Base-by-base conservation (phyloP, 2,113 vertebrate genomes). In the Apaloderma vittatum region DNA sequence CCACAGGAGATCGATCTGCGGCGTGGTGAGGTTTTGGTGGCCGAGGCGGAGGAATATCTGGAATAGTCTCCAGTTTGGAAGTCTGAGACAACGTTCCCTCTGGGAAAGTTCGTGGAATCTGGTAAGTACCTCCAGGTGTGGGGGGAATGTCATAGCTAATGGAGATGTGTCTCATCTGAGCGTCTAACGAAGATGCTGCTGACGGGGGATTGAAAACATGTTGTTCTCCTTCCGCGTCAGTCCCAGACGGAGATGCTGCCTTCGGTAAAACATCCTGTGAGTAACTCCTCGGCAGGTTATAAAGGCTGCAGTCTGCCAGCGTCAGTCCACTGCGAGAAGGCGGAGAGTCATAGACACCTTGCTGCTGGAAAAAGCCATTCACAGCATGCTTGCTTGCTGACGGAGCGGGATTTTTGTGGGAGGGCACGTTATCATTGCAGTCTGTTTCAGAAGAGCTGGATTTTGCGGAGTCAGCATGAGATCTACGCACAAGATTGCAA, bases 131-230 rank as follows among this genome's bases (percentile, higher is more conserved):
- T 54, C 99, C 99, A 4, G 99, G 99, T 4, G 99, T 98, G 37
- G 99, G 98, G 29, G 99, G 99, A 98, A 99, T 99, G 97, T 99
- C 99, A 2, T 99, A 99, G 97, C 99, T 99, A 82, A 99, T 93
- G 59, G 99, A 99, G 67, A 99, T 93, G 74, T 99, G 99, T 83
- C 99, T 98, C 97, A 99, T 92, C 84, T 99, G 99, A 3, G 98
- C 89, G 63, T 99, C 99, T 59, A 99, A 55, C 0, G 98, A 99
- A 22, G 99, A 97, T 14, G 99, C 97, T 52, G 99, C 98, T 2
- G 98, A 97, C 0, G 98, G 99, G 2, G 98, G 96, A 71, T 97
- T 99, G 90, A 99, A 99, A 91, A 99, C 98, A 0, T 99, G 99
- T 7, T 99, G 98, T 40, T 99, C 99, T 76, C 97, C 98, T 4